These are phyloP conservation scores for Isoperla grammatica DNA, from an alignment of 2,888 invertebrate genomes.

Conservation along the genomic window DNA sequence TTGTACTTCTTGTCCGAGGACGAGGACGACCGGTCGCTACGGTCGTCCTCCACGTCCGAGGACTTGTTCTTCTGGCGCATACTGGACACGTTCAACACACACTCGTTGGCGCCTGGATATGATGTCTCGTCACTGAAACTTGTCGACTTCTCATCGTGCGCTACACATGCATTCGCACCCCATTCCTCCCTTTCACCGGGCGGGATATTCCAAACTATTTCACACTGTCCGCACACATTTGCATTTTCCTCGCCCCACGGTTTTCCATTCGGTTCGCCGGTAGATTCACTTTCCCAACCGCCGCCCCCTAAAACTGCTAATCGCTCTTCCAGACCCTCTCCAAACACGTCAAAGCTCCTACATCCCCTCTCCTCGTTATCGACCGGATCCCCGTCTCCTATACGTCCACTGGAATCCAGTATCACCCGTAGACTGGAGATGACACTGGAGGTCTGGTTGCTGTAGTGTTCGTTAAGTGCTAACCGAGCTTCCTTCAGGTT, in stretches of 20 bases:
- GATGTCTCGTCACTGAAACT: no score
- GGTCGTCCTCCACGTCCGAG: slow-evolving; percentile 23
- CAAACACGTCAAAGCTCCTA: slow-evolving; percentile 9
- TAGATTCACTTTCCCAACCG: no score
- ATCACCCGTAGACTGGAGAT: slow-evolving; percentile 8
- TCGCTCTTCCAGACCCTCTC: slow-evolving; percentile 2
- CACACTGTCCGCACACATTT: neutral
- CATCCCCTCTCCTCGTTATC: slow-evolving; percentile 2
- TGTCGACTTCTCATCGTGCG: neutral
- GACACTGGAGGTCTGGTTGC: neutral
- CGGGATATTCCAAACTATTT: neutral
- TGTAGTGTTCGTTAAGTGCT: neutral
- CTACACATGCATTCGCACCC: neutral
- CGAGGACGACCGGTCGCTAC: slow-evolving; percentile 16
- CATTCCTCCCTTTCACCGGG: neutral
- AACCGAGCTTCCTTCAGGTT: neutral
- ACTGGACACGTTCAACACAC: slow-evolving; percentile 1
- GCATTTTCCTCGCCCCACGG: neutral
- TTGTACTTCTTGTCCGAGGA: slow-evolving; percentile 25
- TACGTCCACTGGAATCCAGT: neutral
- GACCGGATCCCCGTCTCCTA: neutral
- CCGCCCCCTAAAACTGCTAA: neutral
- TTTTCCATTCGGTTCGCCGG: neutral
- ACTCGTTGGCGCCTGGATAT: neutral
- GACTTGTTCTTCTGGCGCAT: slow-evolving; percentile 31